A percentile compares a stretch with the other conserved stretches of the same genome.
Conservation (phyloP, 2,113 vertebrate genomes). For the Oreotragus oreotragus region DNA sequence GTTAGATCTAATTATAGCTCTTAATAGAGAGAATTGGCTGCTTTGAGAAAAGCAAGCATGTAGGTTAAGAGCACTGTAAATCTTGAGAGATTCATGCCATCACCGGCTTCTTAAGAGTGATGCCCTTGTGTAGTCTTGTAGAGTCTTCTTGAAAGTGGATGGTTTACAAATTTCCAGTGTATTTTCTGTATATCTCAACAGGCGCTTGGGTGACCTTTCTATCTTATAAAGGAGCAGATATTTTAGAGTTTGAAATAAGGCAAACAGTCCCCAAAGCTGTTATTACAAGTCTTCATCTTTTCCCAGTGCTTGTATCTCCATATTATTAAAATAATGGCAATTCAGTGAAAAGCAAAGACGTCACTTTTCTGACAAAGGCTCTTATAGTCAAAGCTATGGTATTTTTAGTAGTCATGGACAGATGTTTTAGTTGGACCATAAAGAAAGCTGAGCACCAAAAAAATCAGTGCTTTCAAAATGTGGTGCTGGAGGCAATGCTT, state of each 20-base stretch:
- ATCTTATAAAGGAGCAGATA: neutral
- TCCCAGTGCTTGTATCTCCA: neutral
- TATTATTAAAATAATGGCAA: neutral
- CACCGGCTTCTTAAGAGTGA: neutral
- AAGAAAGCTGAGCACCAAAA: neutral
- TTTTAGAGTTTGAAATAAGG: neutral
- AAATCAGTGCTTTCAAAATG: neutral
- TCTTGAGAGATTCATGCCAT: fast-evolving
- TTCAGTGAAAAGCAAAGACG: neutral
- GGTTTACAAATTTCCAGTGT: neutral
- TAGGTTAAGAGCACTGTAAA: neutral
- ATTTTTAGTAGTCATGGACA: neutral
- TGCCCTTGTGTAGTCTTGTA: neutral
- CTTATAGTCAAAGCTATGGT: neutral
- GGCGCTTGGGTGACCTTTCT: neutral
- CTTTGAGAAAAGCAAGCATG: neutral
- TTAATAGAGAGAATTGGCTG: neutral
- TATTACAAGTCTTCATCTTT: neutral
- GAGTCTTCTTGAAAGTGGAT: neutral
- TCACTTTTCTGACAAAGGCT: neutral
- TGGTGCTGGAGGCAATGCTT: neutral
- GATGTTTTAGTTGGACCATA: neutral
- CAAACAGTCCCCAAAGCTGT: neutral
- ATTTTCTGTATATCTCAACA: neutral
- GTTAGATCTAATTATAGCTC: neutral